Evolutionary conservation across 2,113 vertebrate species (phyloP), one percentile per base, ranked within the genome.

Genomic region (Menidia beryllina): DNA sequence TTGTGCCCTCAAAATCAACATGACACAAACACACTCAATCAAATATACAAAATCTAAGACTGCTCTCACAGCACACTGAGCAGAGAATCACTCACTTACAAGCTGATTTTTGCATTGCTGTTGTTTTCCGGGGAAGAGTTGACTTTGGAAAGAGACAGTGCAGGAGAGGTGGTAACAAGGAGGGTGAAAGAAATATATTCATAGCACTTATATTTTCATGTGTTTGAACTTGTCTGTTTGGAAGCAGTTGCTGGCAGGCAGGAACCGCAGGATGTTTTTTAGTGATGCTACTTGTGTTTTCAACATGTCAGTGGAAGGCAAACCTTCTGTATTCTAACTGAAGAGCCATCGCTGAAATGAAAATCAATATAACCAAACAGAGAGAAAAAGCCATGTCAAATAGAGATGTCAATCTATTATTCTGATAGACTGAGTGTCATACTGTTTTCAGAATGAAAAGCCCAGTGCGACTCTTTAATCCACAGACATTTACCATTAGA

Each of bases 291-390:
- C 56, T 72, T 54, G 63, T 73, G 77, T 75, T 81, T 84, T 75
- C 69, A 68, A 56, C 20, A 48, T 75, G 77, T 60, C 63, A 62
- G 60, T 26, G 55, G 58, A 84, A n/a, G 24, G 48, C 39, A 84
- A 56, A 62, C 52, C 54, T 21, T 62, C 58, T 69, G 68, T 68
- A 78, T 68, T 74, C 52, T 60, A 79, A 76, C 66, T 65, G 26
- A 61, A 70, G 51, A 76, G 60, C 19, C 45, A 4, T 52, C 43
- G 8, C 69, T 79, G 69, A 75, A 73, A 64, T 21, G 50, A 78
- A 39, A 88, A 89, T 89, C 81, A 80, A 86, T 82, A 77, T 27
- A 38, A 82, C 67, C 73, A 61, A 82, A 71, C 69, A 30, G 49
- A 72, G 72, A 75, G 77, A 77, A 54, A 61, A 52, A 81, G 51